Evolutionary conservation across 1,140 invertebrate genomes (phyloP), one percentile per base, ranked within the genome.

Genomic region (Drosophila gunungcola): DNA sequence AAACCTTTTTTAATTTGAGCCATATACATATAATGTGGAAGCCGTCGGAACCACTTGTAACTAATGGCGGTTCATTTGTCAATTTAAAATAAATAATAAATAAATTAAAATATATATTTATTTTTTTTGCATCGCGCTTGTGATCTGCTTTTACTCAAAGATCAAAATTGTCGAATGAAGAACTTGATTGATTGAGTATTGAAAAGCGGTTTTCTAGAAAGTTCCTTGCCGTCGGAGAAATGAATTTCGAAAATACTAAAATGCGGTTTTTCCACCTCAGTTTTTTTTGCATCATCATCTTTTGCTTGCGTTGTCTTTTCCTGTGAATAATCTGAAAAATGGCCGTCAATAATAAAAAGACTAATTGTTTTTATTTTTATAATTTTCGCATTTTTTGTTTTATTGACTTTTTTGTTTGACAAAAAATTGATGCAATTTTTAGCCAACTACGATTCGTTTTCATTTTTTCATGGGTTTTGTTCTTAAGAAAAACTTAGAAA

Each of bases 381-480:
- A 32, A 65, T 52, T 42, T 58, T 69, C 21, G 52, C 45, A 56
- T 57, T 55, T 43, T 75, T 41, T 46, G 56, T 53, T 69, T 76
- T 73, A 54, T 75, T 85, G 56, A 77, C 46, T 85, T 56, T 76
- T 42, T 69, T 68, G 75, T 77, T 72, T 80, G 80, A 56, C 65
- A 64, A 91, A 90, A 91, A 91, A 91, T 91, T 91, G 88, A 91
- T 91, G 53, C 88, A 91, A 91, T 90, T 88, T 86, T 68, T 58
- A 63, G 64, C 80, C 81, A 83, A 83, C 83, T 69, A 57, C 41
- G 11, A 34, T 61, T 63, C 41, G 25, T 45, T 46, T 41, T 68
- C 29, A 3, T 43, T 73, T 45, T 46, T 58, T 74, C 11, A 34
- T 25, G 62, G 16, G 62, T 67, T 56, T 69, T 69, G 63, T 42